Evolutionary conservation across 2,113 vertebrate genomes (phyloP).

Genomic region (Ceyx melanurus): DNA sequence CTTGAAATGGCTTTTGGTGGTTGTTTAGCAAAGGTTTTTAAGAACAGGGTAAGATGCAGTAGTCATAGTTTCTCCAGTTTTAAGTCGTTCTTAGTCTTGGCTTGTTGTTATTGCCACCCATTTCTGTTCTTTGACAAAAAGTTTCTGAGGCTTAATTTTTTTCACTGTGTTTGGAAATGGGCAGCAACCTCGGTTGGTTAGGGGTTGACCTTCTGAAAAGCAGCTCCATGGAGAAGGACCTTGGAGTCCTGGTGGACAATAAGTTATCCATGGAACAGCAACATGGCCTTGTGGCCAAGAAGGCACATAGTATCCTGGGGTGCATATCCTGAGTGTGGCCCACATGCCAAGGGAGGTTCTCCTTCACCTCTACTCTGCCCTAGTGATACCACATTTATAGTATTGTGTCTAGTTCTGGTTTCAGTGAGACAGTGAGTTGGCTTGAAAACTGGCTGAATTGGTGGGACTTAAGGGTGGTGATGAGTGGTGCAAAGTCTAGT

Average conservation of each 20-base stretch:
- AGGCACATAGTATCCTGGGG: too few species aligned
- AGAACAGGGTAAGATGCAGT: neutral
- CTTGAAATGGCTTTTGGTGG: neutral
- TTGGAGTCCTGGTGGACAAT: too few species aligned
- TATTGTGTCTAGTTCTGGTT: too few species aligned
- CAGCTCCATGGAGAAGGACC: too few species aligned
- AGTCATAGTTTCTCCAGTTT: neutral
- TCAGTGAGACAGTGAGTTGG: neutral
- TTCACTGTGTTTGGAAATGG: neutral
- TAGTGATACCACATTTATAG: too few species aligned
- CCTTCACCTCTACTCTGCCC: too few species aligned
- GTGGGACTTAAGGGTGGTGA: neutral
- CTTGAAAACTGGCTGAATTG: neutral
- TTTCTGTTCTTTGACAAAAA: neutral
- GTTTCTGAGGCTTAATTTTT: neutral
- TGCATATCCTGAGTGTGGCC: too few species aligned
- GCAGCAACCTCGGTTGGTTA: too few species aligned
- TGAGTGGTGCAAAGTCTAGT: neutral
- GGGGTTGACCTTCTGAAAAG: too few species aligned
- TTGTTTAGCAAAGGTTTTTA: neutral
- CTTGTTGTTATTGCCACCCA: neutral
- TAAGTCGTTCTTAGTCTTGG: neutral
- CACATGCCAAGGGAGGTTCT: too few species aligned
- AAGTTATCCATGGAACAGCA: too few species aligned
- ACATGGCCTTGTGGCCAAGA: too few species aligned